Evolutionary conservation across 2,888 invertebrate species (phyloP).

Genomic region (Drosophila siamana): DNA sequence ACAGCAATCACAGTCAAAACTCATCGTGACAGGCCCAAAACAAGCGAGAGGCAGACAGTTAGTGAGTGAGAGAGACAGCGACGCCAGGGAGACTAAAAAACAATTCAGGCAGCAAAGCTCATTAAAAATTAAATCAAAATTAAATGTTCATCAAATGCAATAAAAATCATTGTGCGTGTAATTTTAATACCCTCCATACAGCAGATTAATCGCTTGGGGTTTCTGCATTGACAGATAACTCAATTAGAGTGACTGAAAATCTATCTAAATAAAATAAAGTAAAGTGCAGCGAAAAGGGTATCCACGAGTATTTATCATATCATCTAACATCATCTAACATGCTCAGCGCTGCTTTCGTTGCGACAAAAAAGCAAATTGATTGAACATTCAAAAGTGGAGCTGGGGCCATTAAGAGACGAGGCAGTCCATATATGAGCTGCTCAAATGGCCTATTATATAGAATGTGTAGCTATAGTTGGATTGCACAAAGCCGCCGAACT

Average conservation of each 20-base stretch:
- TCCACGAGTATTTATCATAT: no score
- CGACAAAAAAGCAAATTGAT: conserved; percentile 19
- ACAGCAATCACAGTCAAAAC: conserved; percentile 30
- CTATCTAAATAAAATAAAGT: background rate
- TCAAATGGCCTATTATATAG: conserved; percentile 43
- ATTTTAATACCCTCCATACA: conserved; percentile 37
- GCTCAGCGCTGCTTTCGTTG: background rate
- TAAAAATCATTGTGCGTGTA: conserved; percentile 66
- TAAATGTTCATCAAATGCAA: conserved; percentile 75
- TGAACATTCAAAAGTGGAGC: conserved; percentile 35
- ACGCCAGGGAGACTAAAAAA: conserved; percentile 25
- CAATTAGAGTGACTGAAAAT: background rate
- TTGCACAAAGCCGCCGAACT: no score
- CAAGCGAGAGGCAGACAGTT: background rate
- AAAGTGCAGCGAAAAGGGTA: no score
- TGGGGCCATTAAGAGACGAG: conserved; percentile 31
- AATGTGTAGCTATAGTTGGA: conserved; percentile 9
- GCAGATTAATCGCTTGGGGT: background rate
- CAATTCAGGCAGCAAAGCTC: conserved; percentile 57
- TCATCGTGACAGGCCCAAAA: conserved; percentile 52
- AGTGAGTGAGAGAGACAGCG: background rate
- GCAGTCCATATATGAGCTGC: conserved; percentile 46
- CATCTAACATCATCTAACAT: no score
- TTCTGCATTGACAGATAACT: background rate
- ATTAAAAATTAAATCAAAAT: conserved; percentile 78